Evolutionary conservation across 2,888 invertebrate species (phyloP).

Genomic region (Philereme transversata): DNA sequence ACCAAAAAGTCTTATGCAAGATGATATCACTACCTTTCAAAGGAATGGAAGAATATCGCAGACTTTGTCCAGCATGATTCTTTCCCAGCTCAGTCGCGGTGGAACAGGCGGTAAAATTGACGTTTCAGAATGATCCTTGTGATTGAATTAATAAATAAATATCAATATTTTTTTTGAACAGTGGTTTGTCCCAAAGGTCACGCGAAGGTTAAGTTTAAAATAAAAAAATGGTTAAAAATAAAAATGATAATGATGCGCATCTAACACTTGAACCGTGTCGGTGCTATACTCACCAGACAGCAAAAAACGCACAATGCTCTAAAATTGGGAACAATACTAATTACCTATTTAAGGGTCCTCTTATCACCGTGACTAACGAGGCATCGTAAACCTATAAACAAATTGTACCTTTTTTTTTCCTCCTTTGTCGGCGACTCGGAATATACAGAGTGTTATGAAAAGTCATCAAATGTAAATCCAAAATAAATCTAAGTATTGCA

Average conservation of each 20-base stretch:
- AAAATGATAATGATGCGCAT: neutral
- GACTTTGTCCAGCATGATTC: too few species aligned
- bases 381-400: conserved; percentile 74
- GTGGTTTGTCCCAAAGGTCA: too few species aligned
- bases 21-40: too few species aligned
- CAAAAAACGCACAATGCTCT: conserved; percentile 35
- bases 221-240: neutral
- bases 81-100: too few species aligned
- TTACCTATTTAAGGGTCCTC: conserved; percentile 73
- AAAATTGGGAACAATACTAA: conserved; percentile 72
- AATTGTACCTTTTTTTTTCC: conserved; percentile 64
- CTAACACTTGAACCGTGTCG: neutral
- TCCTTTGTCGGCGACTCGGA: conserved; percentile 57
- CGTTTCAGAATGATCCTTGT: too few species aligned
- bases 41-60: too few species aligned
- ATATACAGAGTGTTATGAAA: conserved; percentile 18
- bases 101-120: too few species aligned
- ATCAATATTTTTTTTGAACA: too few species aligned
- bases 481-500: too few species aligned
- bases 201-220: too few species aligned
- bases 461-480: neutral
- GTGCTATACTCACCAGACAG: conserved; percentile 4
- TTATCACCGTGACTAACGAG: conserved; percentile 76
- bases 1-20: too few species aligned
- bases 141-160: too few species aligned